Conservation (phyloP, 37 sponge, comb jelly and placozoan species). For the Haliclona indistincta region DNA sequence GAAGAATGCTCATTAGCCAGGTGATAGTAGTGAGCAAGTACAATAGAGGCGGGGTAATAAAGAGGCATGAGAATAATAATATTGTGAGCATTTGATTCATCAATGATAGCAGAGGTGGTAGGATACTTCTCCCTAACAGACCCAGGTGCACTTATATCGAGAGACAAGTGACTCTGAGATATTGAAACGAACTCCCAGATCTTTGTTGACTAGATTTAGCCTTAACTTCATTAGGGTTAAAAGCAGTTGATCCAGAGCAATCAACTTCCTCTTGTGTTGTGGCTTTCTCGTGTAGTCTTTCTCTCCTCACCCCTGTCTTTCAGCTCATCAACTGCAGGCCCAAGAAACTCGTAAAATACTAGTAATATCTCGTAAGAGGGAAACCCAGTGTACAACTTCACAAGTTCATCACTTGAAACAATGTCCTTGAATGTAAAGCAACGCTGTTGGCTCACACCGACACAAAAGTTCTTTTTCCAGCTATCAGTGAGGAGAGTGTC, state of each 20-base stretch:
- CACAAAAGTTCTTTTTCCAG: neutral
- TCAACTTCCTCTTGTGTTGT: no score
- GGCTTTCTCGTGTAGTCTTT: neutral
- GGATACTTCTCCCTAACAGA: no score
- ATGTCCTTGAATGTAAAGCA: neutral
- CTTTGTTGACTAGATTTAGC: neutral
- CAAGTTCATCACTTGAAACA: neutral
- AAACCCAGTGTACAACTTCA: conserved; percentile 30
- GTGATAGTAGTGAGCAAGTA: no score
- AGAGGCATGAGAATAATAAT: no score
- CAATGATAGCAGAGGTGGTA: no score
- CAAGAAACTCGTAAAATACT: conserved; percentile 28
- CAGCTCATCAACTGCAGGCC: conserved; percentile 20
- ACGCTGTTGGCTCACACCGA: neutral
- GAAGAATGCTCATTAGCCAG: no score
- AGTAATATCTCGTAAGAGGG: conserved; percentile 17
- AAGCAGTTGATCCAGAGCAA: neutral
- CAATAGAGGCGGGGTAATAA: no score
- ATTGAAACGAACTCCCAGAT: conserved; percentile 12
- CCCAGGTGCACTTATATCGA: no score
- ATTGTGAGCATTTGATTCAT: no score
- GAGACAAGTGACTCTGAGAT: neutral
- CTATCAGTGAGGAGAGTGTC: no score
- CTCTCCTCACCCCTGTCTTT: conserved; percentile 14
- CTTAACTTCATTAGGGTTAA: neutral